Evolutionary conservation across 2,888 invertebrate species (phyloP).

Genomic region (Polietes domitor): DNA sequence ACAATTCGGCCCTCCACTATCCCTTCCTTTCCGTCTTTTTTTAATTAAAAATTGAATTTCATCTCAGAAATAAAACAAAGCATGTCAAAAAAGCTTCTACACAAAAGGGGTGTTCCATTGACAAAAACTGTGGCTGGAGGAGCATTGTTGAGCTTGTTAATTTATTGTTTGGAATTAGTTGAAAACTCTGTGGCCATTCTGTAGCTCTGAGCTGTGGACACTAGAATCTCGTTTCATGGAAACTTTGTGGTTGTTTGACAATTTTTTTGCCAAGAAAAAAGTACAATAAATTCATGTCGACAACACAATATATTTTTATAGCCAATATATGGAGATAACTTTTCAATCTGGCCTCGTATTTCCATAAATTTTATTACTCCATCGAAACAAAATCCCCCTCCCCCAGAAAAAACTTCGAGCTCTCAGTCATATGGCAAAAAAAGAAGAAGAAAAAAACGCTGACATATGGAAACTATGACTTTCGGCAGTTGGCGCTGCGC

Average conservation of each 20-base stretch:
- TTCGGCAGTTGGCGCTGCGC: constrained; percentile 7
- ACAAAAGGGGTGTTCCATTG: neutral
- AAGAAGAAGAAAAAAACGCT: too few species aligned
- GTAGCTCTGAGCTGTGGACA: neutral
- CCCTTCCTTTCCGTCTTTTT: too few species aligned
- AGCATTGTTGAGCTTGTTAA: neutral
- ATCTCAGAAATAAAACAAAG: neutral
- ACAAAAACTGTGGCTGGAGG: neutral
- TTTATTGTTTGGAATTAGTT: neutral
- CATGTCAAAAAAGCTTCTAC: neutral
- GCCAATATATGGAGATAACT: neutral
- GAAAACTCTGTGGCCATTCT: neutral
- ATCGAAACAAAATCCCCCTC: neutral
- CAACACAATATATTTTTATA: neutral
- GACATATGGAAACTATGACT: constrained; percentile 29
- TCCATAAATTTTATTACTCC: constrained; percentile 6
- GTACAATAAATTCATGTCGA: neutral
- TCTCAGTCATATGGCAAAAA: constrained; percentile 7
- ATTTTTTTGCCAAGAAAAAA: neutral
- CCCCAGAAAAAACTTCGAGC: neutral
- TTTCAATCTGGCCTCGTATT: constrained; percentile 18
- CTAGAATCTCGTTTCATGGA: too few species aligned
- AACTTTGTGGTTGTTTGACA: neutral
- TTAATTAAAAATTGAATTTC: neutral
- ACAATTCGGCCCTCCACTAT: too few species aligned